Conservation (phyloP, 2,888 invertebrate species). For the Melinaea marsaeus region DNA sequence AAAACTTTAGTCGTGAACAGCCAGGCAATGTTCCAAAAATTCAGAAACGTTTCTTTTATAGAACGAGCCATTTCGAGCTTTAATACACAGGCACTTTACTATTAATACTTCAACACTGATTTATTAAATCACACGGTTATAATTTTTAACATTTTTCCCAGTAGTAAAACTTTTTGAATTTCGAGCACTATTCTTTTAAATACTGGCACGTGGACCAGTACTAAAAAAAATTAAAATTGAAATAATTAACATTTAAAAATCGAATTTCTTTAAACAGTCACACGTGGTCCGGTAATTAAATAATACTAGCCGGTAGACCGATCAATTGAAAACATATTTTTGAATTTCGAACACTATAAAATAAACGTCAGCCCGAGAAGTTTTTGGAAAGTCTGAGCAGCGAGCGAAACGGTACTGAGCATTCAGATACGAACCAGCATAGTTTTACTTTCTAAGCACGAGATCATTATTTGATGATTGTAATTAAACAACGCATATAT, state of each 20-base stretch:
- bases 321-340: not conserved
- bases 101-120: not conserved
- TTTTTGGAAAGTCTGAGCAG: constrained; percentile 71
- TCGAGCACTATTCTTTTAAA: not conserved
- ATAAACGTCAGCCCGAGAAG: constrained; percentile 43
- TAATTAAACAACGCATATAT: constrained; percentile 19
- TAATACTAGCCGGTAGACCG: no score
- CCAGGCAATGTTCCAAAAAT: constrained; percentile 68
- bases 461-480: constrained; percentile 38
- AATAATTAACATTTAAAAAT: not conserved
- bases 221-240: not conserved
- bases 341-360: constrained; percentile 9
- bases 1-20: constrained; percentile 64
- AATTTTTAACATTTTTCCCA: not conserved
- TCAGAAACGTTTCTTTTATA: constrained; percentile 50
- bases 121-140: not conserved
- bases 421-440: constrained; percentile 43
- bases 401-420: constrained; percentile 59
- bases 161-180: constrained; percentile 1
- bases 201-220: constrained; percentile 1
- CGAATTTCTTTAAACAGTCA: not conserved
- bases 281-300: not conserved
- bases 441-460: constrained; percentile 48
- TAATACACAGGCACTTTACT: constrained; percentile 23
- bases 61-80: constrained; percentile 45